Evolutionary conservation across 2,888 invertebrate genomes (phyloP).

Genomic region (Rhagonycha fulva): DNA sequence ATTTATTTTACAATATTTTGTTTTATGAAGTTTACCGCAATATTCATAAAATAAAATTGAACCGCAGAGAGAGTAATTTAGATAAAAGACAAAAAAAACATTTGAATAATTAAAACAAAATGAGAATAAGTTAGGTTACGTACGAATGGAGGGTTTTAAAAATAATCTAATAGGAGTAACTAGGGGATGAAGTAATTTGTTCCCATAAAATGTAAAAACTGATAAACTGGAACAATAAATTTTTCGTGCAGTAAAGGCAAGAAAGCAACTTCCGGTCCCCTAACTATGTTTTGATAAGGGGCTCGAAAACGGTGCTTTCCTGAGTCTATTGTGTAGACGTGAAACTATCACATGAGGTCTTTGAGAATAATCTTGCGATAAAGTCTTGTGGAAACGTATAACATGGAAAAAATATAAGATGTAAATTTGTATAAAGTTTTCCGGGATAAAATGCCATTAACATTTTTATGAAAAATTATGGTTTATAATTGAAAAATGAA

Average conservation of each 20-base stretch:
- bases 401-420: not conserved
- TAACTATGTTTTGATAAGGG: not conserved
- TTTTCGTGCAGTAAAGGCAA: not conserved
- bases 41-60: not conserved
- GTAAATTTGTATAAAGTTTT: not conserved
- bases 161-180: not conserved
- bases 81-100: not conserved
- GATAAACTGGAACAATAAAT: not conserved
- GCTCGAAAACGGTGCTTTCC: not conserved
- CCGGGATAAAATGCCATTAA: not conserved
- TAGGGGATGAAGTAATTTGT: not conserved
- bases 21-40: not conserved
- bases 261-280: not conserved
- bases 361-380: not conserved
- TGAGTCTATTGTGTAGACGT: conserved; percentile 32
- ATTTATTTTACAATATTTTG: not conserved
- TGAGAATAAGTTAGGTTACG: not conserved
- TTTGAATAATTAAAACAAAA: not conserved
- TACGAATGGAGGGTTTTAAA: not conserved
- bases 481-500: not conserved
- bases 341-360: conserved; percentile 9
- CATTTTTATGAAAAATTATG: not conserved
- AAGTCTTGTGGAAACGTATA: not conserved
- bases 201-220: not conserved
- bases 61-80: not conserved